These are phyloP conservation scores for Euura saliciscinereae DNA, from an alignment of 1,140 invertebrate genomes.

Conservation along the genomic window DNA sequence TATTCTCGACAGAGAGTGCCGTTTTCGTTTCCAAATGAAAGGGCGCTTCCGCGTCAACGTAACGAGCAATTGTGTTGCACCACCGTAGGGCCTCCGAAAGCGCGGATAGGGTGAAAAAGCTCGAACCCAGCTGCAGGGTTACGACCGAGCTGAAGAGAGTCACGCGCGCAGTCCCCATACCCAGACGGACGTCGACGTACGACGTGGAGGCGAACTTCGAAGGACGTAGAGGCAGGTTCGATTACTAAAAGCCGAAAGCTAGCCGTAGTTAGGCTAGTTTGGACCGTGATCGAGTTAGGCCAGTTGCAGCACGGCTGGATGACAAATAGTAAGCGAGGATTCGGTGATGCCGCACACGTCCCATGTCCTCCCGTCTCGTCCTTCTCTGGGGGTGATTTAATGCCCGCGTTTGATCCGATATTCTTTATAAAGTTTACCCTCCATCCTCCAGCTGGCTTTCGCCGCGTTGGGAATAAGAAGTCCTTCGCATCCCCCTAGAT, in stretches of 20 bases:
- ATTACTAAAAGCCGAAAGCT: slow-evolving; percentile 30
- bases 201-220: slow-evolving; percentile 2
- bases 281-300: slow-evolving; percentile 47
- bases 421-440: slow-evolving; percentile 50
- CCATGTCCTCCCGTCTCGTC: slow-evolving; percentile 18
- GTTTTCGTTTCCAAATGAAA: slow-evolving; percentile 6
- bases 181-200: background rate
- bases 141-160: background rate
- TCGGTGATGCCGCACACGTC: slow-evolving; percentile 49
- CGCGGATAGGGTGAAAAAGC: slow-evolving; percentile 21
- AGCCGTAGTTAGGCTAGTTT: slow-evolving; percentile 42
- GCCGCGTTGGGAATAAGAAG: slow-evolving; percentile 8
- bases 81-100: slow-evolving; percentile 16
- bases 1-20: background rate
- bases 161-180: slow-evolving; percentile 9
- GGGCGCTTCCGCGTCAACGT: slow-evolving; percentile 20
- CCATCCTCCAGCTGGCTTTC: slow-evolving; percentile 25
- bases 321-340: slow-evolving; percentile 51
- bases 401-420: slow-evolving; percentile 50
- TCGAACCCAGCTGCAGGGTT: slow-evolving; percentile 17
- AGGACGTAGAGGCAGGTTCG: slow-evolving; percentile 31
- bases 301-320: slow-evolving; percentile 44
- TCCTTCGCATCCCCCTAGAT: background rate
- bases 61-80: slow-evolving; percentile 43
- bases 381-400: slow-evolving; percentile 47